Base-by-base conservation (phyloP, 2,888 invertebrate species). In the Melanostoma mellinum region DNA sequence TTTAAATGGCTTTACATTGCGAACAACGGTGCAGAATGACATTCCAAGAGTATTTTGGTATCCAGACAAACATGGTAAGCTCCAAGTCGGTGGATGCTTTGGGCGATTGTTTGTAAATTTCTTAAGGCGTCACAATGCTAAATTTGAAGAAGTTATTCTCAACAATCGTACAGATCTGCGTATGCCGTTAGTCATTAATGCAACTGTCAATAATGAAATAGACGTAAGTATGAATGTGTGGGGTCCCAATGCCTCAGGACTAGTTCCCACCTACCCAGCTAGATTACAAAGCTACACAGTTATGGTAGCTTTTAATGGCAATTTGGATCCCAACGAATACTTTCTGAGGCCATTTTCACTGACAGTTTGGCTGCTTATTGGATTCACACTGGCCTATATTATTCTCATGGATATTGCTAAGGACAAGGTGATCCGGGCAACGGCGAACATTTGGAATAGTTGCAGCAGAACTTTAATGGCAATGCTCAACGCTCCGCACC, bases 191-290 rank as follows among this genome's bases (percentile, higher is more conserved):
- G 20, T 76, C 1, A 1, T 65, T 0, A 32, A 71, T 42, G 76
- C 65, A 48, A 81, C 67, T 2, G 0, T 50, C 0, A 10, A 71
- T 3, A 60, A 38, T 8, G 40, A 36, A 3, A 60, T 81, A 40
- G 81, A 81, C 55, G 67, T 81, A 3, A 81, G 76, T n/a, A 76
- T 76, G 71, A 81, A 76, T 52, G 6, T 38, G 3, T 72, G 61
- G 32, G 33, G 30, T 6, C 1, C 4, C 0, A 2, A 4, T 0
- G 6, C 30, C 20, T 20, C 20, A 20, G 55, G 6, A 32, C 9
- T 72, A 9, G 67, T 53, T 3, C 5, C 9, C 9, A 81, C 55
- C 4, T 81, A 81, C 61, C 81, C 76, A 6, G 46, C 76, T 1
- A 35, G 46, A 6, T 30, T 35, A 1, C 9, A 36, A 6, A 5